Conservation (phyloP, 2,113 vertebrate genomes). For the Cairina moschata region DNA sequence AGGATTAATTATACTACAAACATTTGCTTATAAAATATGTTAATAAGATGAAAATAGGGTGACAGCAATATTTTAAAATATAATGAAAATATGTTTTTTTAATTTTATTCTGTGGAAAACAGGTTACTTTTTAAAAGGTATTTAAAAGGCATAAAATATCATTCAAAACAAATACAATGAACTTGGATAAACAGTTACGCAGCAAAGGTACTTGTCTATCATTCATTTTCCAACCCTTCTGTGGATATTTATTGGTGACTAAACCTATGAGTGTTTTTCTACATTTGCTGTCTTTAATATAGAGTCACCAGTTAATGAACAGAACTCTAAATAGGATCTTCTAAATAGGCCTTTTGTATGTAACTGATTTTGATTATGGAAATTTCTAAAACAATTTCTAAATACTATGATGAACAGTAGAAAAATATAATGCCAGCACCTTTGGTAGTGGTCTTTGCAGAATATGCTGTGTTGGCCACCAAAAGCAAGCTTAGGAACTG, state of each 20-base stretch:
- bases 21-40: background rate
- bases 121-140: background rate
- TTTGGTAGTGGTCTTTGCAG: background rate
- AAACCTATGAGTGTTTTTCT: background rate
- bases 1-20: background rate
- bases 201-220: accelerated
- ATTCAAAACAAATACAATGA: background rate
- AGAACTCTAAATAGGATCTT: background rate
- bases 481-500: background rate
- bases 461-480: background rate
- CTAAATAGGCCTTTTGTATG: background rate
- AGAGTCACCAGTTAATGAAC: background rate
- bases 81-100: background rate
- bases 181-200: background rate
- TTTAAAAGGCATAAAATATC: background rate
- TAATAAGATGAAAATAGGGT: background rate
- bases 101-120: background rate
- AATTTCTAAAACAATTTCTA: background rate
- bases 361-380: background rate
- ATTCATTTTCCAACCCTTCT: background rate
- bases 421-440: background rate
- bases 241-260: background rate
- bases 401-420: background rate
- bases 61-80: background rate
- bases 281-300: background rate